phyloP scores from a whole-genome alignment of 92 coral and sea anemone genomes.

The Scolanthus callimorphus region DNA sequence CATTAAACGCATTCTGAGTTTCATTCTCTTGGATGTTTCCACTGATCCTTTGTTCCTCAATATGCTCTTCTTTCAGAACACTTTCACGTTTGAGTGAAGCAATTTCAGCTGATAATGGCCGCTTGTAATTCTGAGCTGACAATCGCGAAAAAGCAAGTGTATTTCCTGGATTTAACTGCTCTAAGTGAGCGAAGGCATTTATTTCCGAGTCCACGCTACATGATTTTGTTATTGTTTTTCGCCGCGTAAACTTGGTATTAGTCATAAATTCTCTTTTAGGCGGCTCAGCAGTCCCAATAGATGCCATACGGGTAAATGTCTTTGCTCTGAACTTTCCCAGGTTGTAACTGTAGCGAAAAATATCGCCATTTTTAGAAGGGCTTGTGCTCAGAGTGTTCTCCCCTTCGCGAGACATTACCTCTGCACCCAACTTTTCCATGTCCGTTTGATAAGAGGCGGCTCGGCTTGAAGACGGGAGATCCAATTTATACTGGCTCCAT shows the following conservation, averaged over 20 bases:
- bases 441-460: no score
- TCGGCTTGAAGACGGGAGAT: no score
- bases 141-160: background rate
- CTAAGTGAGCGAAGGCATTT: background rate
- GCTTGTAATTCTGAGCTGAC: background rate
- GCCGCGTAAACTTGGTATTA: no score
- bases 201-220: background rate
- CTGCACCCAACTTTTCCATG: no score
- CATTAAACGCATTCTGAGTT: background rate
- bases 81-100: background rate
- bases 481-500: no score
- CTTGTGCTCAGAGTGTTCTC: no score
- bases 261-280: no score
- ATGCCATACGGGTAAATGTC: no score
- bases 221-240: background rate
- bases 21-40: no score
- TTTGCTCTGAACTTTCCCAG: conserved; percentile 31
- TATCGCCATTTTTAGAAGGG: conserved; percentile 5
- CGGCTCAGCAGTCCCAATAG: no score
- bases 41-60: background rate
- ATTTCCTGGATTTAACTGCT: background rate
- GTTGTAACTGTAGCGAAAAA: conserved; percentile 32
- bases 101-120: no score
- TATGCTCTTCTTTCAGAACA: background rate
- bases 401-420: no score